Conservation (phyloP, 2,888 invertebrate species). For the Clunio marinus region DNA sequence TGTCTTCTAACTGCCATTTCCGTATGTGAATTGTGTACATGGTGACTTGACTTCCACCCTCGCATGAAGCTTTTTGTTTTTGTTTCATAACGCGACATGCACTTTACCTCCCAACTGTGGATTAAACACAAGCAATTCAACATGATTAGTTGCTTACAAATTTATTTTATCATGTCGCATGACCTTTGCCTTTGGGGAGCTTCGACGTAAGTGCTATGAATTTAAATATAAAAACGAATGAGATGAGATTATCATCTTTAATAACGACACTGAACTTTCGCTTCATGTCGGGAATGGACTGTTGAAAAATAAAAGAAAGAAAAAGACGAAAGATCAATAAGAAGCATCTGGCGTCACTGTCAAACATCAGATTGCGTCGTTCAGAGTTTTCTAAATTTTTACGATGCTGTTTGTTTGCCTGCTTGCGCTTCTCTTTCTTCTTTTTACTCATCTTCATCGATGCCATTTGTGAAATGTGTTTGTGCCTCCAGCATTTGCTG, state of each 20-base stretch:
- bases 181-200: not conserved
- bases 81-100: no score
- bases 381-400: slow-evolving; percentile 24
- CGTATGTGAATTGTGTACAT: slow-evolving; percentile 20
- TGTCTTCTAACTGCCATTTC: slow-evolving; percentile 39
- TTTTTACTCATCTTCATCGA: not conserved
- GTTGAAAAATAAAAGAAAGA: not conserved
- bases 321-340: slow-evolving; percentile 28
- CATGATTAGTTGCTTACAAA: not conserved
- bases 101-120: no score
- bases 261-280: not conserved
- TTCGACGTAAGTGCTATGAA: not conserved
- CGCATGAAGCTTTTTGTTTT: slow-evolving; percentile 6
- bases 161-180: not conserved
- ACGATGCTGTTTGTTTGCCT: not conserved
- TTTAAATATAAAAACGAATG: no score
- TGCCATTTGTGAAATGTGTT: not conserved
- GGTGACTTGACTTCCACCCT: no score
- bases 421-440: not conserved
- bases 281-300: not conserved
- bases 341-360: slow-evolving; percentile 27
- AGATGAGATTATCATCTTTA: slow-evolving; percentile 24
- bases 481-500: no score
- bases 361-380: not conserved
- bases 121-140: not conserved